Evolutionary conservation across 1,140 invertebrate species (phyloP), one percentile per base, ranked within the genome.

Genomic region (Andrena cerasifolii): DNA sequence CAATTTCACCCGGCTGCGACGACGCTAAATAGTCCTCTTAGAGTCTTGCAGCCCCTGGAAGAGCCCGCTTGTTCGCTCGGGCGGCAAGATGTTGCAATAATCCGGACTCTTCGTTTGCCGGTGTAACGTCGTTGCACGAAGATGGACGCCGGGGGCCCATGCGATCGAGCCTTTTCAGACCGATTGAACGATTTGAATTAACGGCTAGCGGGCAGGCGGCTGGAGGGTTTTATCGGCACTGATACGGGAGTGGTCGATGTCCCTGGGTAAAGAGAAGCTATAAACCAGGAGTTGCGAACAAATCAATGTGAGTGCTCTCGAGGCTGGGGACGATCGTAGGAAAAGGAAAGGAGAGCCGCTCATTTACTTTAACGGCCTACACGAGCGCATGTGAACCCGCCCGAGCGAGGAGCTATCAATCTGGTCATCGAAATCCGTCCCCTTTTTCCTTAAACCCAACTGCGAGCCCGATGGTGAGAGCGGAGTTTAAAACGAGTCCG

Each of bases 261-360:
- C 56, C 61, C 58, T 31, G 68, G 47, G 51, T 81, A 84, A 78
- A 71, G 83, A 54, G 84, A 73, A 65, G 74, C 87, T 88, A 87
- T 88, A 90, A 90, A 90, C 85, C 85, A 89, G 86, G 78, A 89
- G 84, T 88, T 88, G 87, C 76, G 88, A 91, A 90, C 90, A 89
- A 91, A 91, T 91, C 90, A 91, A 90, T 90, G 86, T 89, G 88
- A 91, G 90, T 91, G 90, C 88, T 87, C 73, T 61, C 61, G 36
- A 59, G 62, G 10, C 28, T 53, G 53, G 40, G 58, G n/a, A 59
- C 62, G 59, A 51, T 72, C 36, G 49, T 36, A 28, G 21, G 12
- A n/a, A 21, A 18, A 74, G 54, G 74, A 49, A 45, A 72, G 65
- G 62, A 65, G 26, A 74, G 36, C 33, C 80, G 72, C 80, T 86